Base-by-base conservation (phyloP, 2,888 invertebrate species). In the Tricholauxania praeusta region DNA sequence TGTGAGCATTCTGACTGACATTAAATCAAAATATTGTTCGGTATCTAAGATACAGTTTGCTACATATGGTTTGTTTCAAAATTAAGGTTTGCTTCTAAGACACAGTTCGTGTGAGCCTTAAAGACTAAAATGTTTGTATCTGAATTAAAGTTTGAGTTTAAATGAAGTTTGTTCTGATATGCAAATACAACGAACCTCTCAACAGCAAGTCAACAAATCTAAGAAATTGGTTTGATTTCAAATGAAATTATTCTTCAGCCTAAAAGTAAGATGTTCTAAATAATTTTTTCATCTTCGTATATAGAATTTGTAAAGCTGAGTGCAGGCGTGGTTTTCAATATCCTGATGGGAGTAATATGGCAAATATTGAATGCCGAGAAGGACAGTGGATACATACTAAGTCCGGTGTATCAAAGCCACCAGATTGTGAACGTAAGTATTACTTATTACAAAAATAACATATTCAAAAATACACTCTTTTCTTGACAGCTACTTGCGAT, bases 311-410 rank as follows among this genome's bases (percentile, higher is more conserved):
- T 81, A 91, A 92, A 3, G 89, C 93, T 57, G 89, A 89, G 0
- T 95, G 94, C 79, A 80, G 89, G 80, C 87, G 89, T 0, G 91
- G 92, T 0, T 91, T 93, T 84, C 89, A 91, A 79, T 95, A 94
- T 83, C 90, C 92, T 0, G 94, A 94, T 82, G 93, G 93, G 0
- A 90, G 92, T 0, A 86, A 89, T 0, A 89, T 93, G 1, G 90
- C 93, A 10, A 93, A 92, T 81, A 88, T 94, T 84, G 87, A 89
- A 1, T 95, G 95, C 80, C 89, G 89, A 67, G 89, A 92, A 76
- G 94, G 94, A 0, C 88, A 90, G 74, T 95, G 94, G 94, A 84
- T 89, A 47, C 92, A 94, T 3, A 88, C 90, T 0, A 89, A 91
- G n/a, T 85, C 89, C 0, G 92, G 92, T 75, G 89, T 92, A 86